These are phyloP conservation scores for Oxycera nigricornis DNA, from an alignment of 2,888 invertebrate species.

Conservation along the genomic window DNA sequence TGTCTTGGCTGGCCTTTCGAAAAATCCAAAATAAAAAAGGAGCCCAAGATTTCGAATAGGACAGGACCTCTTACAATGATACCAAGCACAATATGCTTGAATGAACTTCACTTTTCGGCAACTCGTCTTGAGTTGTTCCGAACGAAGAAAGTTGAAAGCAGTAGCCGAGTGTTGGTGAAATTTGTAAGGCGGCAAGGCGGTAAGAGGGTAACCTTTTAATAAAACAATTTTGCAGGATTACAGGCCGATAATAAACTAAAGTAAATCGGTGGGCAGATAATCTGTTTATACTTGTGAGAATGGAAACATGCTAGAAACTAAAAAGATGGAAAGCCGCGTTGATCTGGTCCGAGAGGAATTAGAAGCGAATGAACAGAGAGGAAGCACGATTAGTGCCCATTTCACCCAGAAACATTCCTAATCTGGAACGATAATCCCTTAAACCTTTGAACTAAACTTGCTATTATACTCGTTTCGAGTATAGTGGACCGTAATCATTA, in stretches of 20 bases:
- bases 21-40: conserved; percentile 16
- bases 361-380: conserved; percentile 27
- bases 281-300: conserved; percentile 59
- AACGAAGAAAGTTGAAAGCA: conserved; percentile 42
- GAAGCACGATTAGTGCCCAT: conserved; percentile 38
- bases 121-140: not conserved
- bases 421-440: conserved; percentile 60
- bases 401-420: conserved; percentile 57
- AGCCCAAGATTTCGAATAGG: not conserved
- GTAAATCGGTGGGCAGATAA: conserved; percentile 63
- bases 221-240: conserved; percentile 62
- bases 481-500: conserved; percentile 31
- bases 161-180: conserved; percentile 57
- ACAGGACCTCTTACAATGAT: conserved; percentile 20
- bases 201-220: conserved; percentile 62
- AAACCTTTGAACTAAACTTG: conserved; percentile 54
- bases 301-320: conserved; percentile 39
- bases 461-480: conserved; percentile 25
- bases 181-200: conserved; percentile 35
- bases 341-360: conserved; percentile 26
- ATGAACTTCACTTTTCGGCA: conserved; percentile 8
- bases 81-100: conserved; percentile 9
- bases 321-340: conserved; percentile 39
- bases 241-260: conserved; percentile 45
- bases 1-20: conserved; percentile 18